Evolutionary conservation across 2,113 vertebrate species (phyloP).

Genomic region (Sialia sialis): DNA sequence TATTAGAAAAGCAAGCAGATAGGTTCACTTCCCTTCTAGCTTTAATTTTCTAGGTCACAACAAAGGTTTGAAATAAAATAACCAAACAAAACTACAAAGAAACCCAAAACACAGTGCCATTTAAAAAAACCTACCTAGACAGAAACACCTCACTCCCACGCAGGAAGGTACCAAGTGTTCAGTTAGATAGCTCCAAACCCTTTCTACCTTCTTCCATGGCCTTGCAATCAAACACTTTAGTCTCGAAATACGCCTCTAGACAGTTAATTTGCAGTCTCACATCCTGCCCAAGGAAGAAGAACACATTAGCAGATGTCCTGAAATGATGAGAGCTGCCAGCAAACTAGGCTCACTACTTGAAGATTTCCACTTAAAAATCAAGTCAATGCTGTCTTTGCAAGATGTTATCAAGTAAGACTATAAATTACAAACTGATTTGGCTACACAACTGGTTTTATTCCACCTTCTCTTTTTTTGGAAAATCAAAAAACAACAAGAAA

Average conservation of each 20-base stretch:
- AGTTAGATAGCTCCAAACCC: not conserved
- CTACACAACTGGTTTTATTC: not conserved
- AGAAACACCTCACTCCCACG: not conserved
- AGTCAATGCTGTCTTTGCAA: not conserved
- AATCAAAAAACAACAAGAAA: not conserved
- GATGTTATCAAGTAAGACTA: not conserved
- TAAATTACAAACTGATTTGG: not conserved
- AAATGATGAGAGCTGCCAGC: not conserved
- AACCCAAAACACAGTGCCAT: not conserved
- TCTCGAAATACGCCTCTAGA: not conserved
- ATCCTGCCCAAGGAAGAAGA: slow-evolving; percentile 7
- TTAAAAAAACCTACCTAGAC: not conserved
- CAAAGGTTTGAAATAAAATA: not conserved
- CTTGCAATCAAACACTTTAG: not conserved
- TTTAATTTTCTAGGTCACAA: not conserved
- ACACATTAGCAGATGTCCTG: not conserved
- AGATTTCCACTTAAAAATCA: not conserved
- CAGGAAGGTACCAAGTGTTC: not conserved
- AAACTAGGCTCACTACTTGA: not conserved
- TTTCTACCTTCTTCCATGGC: not conserved
- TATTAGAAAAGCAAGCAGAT: not conserved
- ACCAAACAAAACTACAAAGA: not conserved
- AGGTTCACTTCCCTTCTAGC: not conserved
- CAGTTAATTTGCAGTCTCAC: not conserved
- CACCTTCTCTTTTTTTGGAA: not conserved